Base-by-base conservation (phyloP, 2,888 invertebrate genomes). In the Xylocampa areola region DNA sequence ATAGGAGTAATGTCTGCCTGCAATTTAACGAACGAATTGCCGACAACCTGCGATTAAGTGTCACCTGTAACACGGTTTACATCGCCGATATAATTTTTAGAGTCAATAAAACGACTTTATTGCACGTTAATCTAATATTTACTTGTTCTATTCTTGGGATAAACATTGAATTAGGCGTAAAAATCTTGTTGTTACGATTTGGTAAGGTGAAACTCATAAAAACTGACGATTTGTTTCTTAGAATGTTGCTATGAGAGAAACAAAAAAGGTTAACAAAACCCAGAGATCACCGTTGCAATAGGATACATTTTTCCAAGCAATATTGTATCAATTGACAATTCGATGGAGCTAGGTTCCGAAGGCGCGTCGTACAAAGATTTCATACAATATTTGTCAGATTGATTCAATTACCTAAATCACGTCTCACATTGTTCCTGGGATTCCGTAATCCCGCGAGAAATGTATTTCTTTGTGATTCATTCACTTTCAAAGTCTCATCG, bases 1-100 rank as follows among this genome's bases (percentile, higher is more conserved):
- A 75, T 52, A 65, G 70, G 58, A 63, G 79, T 85, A 82, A 87
- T 76, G 74, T 69, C 77, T 68, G 69, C 71, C 68, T 74, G 80
- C 78, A 76, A 81, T 85, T 84, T 79, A 76, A 71, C 75, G 74
- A 81, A 81, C 80, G 82, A 85, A 84, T 84, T 82, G 81, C 76
- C 71, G 67, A 67, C 75, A 72, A 75, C 77, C 79, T 76, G 75
- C 68, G 67, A 81, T 81, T 79, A 81, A 77, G 51, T 77, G 40
- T 64, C 61, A 75, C 73, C 75, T 73, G 75, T 73, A 75, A 78
- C 73, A 79, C 75, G 76, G 68, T 77, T 79, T 80, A 80, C 76
- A 68, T 70, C 71, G 45, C 62, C 64, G 68, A 77, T 77, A 73
- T 81, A 70, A 76, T 81, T 79, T 81, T 83, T 82, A 57, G 69